Evolutionary conservation across 2,888 invertebrate species (phyloP).

Genomic region (Amiota communis): DNA sequence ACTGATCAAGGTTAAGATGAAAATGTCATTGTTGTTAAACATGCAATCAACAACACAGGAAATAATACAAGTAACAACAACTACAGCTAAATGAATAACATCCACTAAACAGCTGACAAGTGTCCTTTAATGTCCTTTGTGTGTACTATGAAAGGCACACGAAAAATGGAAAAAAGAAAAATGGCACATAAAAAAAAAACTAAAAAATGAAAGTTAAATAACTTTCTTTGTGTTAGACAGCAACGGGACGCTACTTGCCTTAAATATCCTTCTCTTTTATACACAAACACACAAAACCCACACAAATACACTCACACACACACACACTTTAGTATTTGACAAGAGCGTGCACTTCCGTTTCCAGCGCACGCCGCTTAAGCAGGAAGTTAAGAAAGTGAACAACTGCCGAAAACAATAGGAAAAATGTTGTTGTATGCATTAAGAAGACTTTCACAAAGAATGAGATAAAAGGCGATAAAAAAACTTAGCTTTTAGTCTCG

Average conservation of each 20-base stretch:
- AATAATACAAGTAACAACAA: constrained; percentile 19
- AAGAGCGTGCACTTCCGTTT: constrained; percentile 2
- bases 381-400: no score
- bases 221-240: background rate
- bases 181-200: background rate
- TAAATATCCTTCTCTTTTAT: no score
- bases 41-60: constrained; percentile 14
- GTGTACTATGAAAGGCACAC: constrained; percentile 34
- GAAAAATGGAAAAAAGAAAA: background rate
- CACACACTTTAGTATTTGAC: no score
- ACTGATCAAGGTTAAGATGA: constrained; percentile 48
- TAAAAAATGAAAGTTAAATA: background rate
- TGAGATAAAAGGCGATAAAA: no score
- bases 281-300: no score
- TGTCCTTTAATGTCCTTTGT: constrained; percentile 37
- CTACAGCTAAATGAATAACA: constrained; percentile 11
- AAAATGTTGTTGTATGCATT: no score
- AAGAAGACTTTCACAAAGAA: no score
- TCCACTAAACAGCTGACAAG: constrained; percentile 36
- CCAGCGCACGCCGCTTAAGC: background rate
- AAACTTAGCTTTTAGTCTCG: no score
- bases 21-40: constrained; percentile 46
- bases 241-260: background rate
- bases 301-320: no score
- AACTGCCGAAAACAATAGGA: no score